Base-by-base conservation (phyloP, 1,140 invertebrate species). In the Neotoxoptera formosana region DNA sequence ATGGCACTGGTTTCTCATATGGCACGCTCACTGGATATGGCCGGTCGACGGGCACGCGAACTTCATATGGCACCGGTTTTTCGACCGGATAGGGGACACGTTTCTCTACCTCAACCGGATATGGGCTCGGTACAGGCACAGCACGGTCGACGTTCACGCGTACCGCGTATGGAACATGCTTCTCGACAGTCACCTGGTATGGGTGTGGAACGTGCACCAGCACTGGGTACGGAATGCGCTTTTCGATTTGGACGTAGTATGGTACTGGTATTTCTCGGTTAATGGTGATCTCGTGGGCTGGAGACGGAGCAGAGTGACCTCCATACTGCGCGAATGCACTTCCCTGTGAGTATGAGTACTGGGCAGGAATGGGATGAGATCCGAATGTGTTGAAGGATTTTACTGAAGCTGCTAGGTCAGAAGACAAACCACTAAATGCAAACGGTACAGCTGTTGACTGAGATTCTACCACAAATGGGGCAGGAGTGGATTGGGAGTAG, bases 201-300 rank as follows among this genome's bases (percentile, higher is more conserved):
- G 76, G 88, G 2, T 93, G 67, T 7, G 87, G 87, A 0, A 93
- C 48, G 2, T 34, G 87, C 21, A 93, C 88, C 20, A 53, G 14
- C 0, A 90, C 48, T 11, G 93, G 93, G 7, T 76, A 47, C 17
- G 88, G 56, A 2, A 93, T 81, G 0, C 45, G 60, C 94, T 94
- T 95, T 53, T 95, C 94, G 1, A 93, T 47, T 84, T 90, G 88
- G 0, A 93, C 67, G 34, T 90, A 90, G n/a, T 90, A 88, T 25
- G 93, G 93, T 21, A 93, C 88, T 41, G 93, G 88, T 17, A 93
- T 88, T 94, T 96, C 96, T 95, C 97, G 97, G 86, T 97, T 96
- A 47, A 97, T 95, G 51, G 97, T 97, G 94, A 97, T 95, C 92
- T 97, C 97, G 95, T 97, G 97, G 94, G 96, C 95, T 94, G 97